A percentile compares a stretch with the other conserved stretches of the same genome.
Evolutionary conservation across 2,113 vertebrate species (phyloP).

Genomic region (Corythornis vintsioides): DNA sequence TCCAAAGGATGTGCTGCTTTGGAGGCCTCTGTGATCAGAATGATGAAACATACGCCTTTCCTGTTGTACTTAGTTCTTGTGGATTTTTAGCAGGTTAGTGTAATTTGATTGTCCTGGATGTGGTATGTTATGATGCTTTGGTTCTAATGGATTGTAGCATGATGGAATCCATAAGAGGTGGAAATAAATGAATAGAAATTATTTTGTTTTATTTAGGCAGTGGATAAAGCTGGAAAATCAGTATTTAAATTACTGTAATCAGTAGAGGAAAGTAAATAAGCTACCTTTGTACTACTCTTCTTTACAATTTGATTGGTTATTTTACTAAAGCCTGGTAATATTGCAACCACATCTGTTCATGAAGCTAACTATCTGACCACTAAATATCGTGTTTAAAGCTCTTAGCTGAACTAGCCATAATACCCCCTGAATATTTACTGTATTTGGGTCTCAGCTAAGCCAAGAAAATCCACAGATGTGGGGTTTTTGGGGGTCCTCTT

Average conservation of each 20-base stretch:
- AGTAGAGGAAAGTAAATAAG: background rate
- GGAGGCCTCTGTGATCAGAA: background rate
- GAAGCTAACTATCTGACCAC: background rate
- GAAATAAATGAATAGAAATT: background rate
- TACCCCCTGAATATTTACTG: background rate
- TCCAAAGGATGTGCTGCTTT: background rate
- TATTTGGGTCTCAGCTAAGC: background rate
- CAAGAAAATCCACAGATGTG: background rate
- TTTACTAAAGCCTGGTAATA: background rate
- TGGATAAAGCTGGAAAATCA: background rate
- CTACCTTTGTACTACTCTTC: background rate
- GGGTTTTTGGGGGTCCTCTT: rapidly evolving
- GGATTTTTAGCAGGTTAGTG: background rate
- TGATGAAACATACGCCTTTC: background rate
- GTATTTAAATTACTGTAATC: background rate
- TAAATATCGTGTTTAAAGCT: background rate
- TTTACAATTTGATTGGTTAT: background rate
- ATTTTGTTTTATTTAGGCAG: background rate
- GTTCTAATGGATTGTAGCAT: background rate
- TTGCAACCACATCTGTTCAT: background rate
- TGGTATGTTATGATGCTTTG: background rate
- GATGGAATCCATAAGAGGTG: background rate
- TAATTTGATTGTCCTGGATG: background rate
- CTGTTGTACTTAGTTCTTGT: background rate
- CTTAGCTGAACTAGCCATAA: background rate